Base-by-base conservation (phyloP, 2,113 vertebrate species). In the Nothocercus julius region DNA sequence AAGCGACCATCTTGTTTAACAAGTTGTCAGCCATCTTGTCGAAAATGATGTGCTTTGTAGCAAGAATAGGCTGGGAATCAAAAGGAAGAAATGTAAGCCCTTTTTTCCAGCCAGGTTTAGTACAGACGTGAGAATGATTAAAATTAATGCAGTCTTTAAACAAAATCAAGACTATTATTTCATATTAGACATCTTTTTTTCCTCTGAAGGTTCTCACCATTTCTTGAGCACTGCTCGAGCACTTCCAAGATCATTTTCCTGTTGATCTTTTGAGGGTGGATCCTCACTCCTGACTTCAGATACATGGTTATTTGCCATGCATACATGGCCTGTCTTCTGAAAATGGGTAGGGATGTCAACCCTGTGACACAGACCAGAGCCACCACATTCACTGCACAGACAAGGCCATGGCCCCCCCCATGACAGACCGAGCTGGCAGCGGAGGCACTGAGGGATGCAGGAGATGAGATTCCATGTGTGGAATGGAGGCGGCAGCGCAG, bases 1-100 rank as follows among this genome's bases (percentile, higher is more conserved):
- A 64, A 82, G 54, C 78, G 73, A 53, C 78, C 36, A 7, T 49
- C 58, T 75, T 88, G 38, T 53, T 54, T 69, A 63, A 72, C 77
- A 88, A 54, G 27, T 7, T 2, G 70, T 85, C 91, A 82, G 89
- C 91, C 89, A 92, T 95, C 79, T 94, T 87, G 42, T 58, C 89
- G 76, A 87, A 91, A 92, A 78, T 5, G 1, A 40, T 24, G 15
- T 79, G 42, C n/a, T 91, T 80, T 85, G 24, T 32, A 54, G n/a
- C 27, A 83, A 27, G 30, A 83, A 66, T 1, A 70, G 32, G 25
- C 30, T 38, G 24, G 66, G 36, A 32, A 13, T 27, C 22, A 15
- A 62, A 85, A 74, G 24, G 27, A 87, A 73, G n/a, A 89, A 67
- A 51, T 51, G 32, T 13, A 77, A 77, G 22, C 17, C 18, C 8